phyloP scores from a whole-genome alignment of 2,888 invertebrate species.

The Philhelius pedissequus region DNA sequence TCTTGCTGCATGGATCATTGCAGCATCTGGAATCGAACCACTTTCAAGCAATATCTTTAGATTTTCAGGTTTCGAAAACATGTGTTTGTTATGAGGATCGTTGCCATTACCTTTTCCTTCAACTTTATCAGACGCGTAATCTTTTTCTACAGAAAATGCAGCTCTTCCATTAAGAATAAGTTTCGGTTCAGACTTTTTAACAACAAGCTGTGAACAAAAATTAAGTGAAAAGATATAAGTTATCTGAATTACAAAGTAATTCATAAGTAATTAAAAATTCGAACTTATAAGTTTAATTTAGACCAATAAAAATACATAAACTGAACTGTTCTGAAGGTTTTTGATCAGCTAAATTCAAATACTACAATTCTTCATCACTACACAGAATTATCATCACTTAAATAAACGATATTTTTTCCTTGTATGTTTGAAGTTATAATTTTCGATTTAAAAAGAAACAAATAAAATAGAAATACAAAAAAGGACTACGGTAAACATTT shows the following conservation, averaged over 20 bases:
- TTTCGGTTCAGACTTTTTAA: slow-evolving; percentile 82
- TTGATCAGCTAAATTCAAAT: not conserved
- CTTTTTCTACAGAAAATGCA: slow-evolving; percentile 88
- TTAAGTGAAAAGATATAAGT: not conserved
- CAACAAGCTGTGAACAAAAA: slow-evolving; percentile 79
- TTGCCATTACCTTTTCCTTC: slow-evolving; percentile 78
- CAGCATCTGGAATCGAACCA: slow-evolving; percentile 97
- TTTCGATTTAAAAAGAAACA: no score
- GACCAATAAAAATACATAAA: not conserved
- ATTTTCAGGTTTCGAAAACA: slow-evolving; percentile 84
- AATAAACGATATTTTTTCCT: no score
- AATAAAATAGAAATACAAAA: no score
- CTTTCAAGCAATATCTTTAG: slow-evolving; percentile 90
- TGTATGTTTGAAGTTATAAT: no score
- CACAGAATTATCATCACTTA: no score
- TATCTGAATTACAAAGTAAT: no score
- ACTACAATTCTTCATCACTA: no score
- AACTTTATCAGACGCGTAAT: slow-evolving; percentile 83
- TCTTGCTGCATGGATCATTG: slow-evolving; percentile 97
- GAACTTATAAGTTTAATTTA: not conserved
- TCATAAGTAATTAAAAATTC: not conserved
- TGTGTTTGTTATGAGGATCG: slow-evolving; percentile 79
- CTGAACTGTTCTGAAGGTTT: not conserved
- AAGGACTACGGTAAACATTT: no score
- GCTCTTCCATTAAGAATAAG: slow-evolving; percentile 89